Conservation (phyloP, 2,797 vertebrate genomes). For the Yasuhikotakia modesta region DNA sequence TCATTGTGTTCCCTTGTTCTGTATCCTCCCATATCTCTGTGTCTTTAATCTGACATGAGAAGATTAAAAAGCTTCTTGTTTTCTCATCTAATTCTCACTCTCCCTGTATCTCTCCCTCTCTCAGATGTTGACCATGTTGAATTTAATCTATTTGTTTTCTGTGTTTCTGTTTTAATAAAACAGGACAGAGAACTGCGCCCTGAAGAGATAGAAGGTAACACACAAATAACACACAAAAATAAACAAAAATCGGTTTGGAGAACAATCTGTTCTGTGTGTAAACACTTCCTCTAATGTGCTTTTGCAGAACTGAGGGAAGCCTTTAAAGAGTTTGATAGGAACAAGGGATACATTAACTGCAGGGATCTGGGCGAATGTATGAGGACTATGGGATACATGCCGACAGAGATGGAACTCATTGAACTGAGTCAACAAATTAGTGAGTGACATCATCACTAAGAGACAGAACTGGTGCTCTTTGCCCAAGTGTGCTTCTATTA, state of each 20-base stretch:
- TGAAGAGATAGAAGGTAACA: constrained; percentile 79
- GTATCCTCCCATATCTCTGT: constrained; percentile 16
- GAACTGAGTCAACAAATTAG: constrained; percentile 93
- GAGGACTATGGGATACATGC: constrained; percentile 98
- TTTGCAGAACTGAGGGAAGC: constrained; percentile 91
- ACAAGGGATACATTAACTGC: constrained; percentile 88
- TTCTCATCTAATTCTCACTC: constrained; percentile 46
- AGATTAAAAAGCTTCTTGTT: constrained; percentile 53
- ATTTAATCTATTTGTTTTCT: not conserved
- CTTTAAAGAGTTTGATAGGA: constrained; percentile 90
- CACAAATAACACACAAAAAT: not conserved
- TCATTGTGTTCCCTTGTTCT: not conserved
- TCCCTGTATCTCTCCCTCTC: not conserved
- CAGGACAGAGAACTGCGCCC: constrained; percentile 79
- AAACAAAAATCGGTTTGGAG: not conserved
- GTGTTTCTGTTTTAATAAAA: constrained; percentile 48
- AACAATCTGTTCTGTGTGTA: not conserved
- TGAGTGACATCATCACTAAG: constrained; percentile 67
- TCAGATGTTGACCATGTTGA: not conserved
- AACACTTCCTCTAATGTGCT: not conserved
- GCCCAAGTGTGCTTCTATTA: not conserved
- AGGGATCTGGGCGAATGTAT: constrained; percentile 94
- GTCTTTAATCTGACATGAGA: constrained; percentile 57
- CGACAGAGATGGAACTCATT: constrained; percentile 98
- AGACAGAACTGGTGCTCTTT: not conserved